phyloP scores from a whole-genome alignment of 2,113 vertebrate genomes.

The Bubo blakistoni region DNA sequence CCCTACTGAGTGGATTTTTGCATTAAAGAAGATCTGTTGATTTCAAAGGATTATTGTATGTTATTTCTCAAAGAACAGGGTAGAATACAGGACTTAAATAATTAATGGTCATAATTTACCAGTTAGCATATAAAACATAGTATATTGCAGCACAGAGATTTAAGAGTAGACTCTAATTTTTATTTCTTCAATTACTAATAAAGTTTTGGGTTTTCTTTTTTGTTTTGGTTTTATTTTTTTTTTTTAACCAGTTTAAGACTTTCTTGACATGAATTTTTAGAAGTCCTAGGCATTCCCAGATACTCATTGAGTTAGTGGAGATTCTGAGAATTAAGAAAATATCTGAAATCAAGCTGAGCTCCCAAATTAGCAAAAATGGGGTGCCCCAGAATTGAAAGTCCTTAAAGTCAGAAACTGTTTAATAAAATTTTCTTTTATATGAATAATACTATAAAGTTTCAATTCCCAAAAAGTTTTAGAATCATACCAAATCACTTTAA shows the following conservation, averaged over 20 bases:
- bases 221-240: background rate
- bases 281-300: background rate
- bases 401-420: background rate
- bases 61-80: background rate
- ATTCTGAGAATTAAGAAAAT: background rate
- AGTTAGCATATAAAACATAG: background rate
- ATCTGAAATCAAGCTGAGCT: background rate
- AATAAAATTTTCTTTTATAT: background rate
- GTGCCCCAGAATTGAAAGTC: background rate
- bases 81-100: background rate
- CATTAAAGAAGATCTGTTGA: background rate
- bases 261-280: background rate
- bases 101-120: background rate
- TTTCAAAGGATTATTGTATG: background rate
- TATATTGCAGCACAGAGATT: background rate
- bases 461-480: background rate
- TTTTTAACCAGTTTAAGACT: background rate
- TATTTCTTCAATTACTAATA: background rate
- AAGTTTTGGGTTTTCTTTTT: background rate
- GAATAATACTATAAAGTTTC: background rate
- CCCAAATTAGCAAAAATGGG: background rate
- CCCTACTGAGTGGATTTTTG: background rate
- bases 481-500: background rate
- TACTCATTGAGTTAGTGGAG: background rate
- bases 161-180: background rate